phyloP scores from a whole-genome alignment of 2,797 vertebrate genomes.

The Pipistrellus nathusii region DNA sequence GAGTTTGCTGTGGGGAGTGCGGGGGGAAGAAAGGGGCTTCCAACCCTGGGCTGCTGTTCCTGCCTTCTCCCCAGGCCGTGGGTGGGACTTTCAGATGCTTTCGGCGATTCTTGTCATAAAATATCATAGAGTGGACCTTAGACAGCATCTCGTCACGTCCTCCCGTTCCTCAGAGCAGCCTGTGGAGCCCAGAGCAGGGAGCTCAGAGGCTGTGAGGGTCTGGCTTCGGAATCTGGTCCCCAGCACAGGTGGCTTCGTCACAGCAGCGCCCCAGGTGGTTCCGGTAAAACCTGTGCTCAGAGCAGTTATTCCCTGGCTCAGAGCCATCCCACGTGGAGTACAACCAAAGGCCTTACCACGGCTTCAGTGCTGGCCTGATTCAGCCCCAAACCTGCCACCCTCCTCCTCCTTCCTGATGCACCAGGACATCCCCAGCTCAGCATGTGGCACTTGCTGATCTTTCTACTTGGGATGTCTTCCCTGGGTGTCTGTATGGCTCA shows the following conservation, averaged over 20 bases:
- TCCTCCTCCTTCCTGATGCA: not conserved
- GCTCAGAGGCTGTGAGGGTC: not conserved
- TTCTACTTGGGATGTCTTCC: not conserved
- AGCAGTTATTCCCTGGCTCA: not conserved
- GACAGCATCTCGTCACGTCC: not conserved
- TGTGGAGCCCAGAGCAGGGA: not conserved
- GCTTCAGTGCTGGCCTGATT: not conserved
- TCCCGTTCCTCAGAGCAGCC: conserved; percentile 44
- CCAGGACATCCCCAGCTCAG: not conserved
- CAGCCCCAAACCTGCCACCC: not conserved
- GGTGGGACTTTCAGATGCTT: not conserved
- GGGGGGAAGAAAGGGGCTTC: not conserved
- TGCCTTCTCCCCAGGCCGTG: not conserved
- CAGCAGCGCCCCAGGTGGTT: too few species aligned
- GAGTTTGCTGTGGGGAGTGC: not conserved
- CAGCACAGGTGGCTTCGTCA: not conserved
- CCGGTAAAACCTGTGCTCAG: not conserved
- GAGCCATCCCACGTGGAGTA: not conserved
- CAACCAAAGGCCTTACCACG: not conserved
- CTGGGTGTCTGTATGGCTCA: not conserved
- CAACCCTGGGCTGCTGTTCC: not conserved
- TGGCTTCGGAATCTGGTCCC: not conserved
- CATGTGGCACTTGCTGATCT: not conserved
- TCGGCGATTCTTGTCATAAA: not conserved
- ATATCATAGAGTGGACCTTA: not conserved